phyloP scores from a whole-genome alignment of 2,888 invertebrate species.

The Phyllotreta striolata region DNA sequence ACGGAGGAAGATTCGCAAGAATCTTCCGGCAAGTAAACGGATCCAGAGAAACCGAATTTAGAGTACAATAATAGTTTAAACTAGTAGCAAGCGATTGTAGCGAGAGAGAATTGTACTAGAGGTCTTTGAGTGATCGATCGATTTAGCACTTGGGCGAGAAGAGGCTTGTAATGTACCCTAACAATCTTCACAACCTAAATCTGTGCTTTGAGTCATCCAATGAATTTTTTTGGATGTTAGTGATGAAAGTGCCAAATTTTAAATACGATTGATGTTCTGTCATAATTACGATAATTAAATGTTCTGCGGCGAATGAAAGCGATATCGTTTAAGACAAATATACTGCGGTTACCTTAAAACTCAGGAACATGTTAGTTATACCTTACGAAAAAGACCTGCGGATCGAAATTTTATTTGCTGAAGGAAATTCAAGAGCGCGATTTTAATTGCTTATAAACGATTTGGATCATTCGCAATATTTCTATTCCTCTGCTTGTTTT shows the following conservation, averaged over 20 bases:
- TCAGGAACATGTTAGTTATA: conserved; percentile 28
- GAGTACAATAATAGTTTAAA: conserved; percentile 31
- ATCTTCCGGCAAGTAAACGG: conserved; percentile 12
- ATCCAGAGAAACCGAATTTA: conserved; percentile 24
- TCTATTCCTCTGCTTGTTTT: too few relatives aligned
- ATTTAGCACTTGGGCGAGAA: background rate
- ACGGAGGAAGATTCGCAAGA: conserved; percentile 56
- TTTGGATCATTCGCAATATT: too few relatives aligned
- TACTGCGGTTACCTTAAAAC: conserved; percentile 14
- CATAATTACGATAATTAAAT: conserved; percentile 35
- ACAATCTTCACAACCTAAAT: conserved; percentile 27
- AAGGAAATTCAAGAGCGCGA: too few relatives aligned
- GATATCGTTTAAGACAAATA: background rate
- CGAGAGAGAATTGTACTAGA: conserved; percentile 3
- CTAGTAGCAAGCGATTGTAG: background rate
- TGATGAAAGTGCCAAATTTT: conserved; percentile 62
- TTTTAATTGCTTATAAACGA: too few relatives aligned
- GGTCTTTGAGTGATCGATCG: too few relatives aligned
- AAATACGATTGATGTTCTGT: conserved; percentile 48
- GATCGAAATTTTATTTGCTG: too few relatives aligned
- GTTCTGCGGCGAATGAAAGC: conserved; percentile 35
- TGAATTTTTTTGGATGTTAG: conserved; percentile 50
- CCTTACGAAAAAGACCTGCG: too few relatives aligned
- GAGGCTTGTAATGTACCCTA: conserved; percentile 17
- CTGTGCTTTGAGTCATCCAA: conserved; percentile 40